Conservation (phyloP, 2,797 vertebrate genomes). For the Hippocampus kuda region DNA sequence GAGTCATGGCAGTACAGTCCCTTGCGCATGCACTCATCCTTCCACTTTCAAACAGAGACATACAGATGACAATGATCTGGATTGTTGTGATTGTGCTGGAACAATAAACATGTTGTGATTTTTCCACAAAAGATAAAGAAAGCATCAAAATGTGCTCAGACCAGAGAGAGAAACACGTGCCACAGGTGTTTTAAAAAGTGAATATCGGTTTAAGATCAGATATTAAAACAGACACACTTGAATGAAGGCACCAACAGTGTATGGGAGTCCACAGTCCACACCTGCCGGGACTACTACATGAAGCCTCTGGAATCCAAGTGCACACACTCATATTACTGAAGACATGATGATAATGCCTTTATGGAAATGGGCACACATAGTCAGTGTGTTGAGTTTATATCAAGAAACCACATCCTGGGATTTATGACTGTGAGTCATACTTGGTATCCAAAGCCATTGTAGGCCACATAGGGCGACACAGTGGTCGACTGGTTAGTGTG, state of each 20-base stretch:
- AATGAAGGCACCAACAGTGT: neutral
- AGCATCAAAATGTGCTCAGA: neutral
- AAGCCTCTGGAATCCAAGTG: neutral
- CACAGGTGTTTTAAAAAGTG: neutral
- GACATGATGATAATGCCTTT: neutral
- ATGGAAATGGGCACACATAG: neutral
- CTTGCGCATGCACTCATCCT: neutral
- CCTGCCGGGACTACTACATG: neutral
- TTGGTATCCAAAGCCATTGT: neutral
- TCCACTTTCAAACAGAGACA: neutral
- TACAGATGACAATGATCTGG: neutral
- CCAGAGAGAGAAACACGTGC: neutral
- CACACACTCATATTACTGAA: neutral
- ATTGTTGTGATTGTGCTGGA: neutral
- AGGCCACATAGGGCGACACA: neutral
- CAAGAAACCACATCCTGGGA: neutral
- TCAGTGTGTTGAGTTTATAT: neutral
- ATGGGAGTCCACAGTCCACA: neutral
- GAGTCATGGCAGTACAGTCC: neutral
- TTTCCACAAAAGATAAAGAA: neutral
- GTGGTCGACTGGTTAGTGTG: too few relatives aligned
- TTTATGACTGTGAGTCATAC: neutral
- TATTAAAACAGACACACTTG: neutral
- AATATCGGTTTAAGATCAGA: neutral
- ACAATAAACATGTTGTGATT: neutral